Evolutionary conservation across 2,888 invertebrate genomes (phyloP), one percentile per base, ranked within the genome.

Genomic region (Lamellibrachia columna): DNA sequence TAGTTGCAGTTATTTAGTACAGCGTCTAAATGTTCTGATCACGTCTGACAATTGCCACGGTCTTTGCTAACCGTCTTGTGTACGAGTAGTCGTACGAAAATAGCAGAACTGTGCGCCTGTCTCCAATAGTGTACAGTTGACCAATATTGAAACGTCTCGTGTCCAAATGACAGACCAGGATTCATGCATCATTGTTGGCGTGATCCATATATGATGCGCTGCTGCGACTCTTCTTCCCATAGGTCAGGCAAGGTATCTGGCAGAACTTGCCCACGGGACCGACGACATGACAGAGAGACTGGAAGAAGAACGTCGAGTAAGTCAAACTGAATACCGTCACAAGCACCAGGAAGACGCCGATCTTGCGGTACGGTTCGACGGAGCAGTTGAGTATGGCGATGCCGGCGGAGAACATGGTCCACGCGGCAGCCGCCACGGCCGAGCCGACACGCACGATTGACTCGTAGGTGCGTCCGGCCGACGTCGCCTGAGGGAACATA

Each of bases 291-390:
- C 98, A 97, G 93, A 98, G 96, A 4, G 94, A 95, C 90, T 95
- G 95, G 93, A 96, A 96, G 94, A 96, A 95, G 94, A 96, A 96
- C 52, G 95, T 95, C 40, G 96, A 94, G 93, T 95, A 96, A 2
- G 95, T 93, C 98, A 99, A 99, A 96, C 98, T 98, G 40, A 98
- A 97, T 22, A 97, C 97, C 98, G 98, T 98, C 8, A 99, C 98
- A 91, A 98, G 97, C 92, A 98, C 97, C 93, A 99, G 97, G 96
- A 99, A 99, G 92, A 98, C 97, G 52, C 98, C 99, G 94, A 99
- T 98, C 97, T 98, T 98, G 94, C 97, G 1, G 28, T 28, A 28
- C 28, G 28, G 28, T 28, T 28, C 28, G 28, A 28, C 28, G 28
- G 28, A 28, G 28, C 98, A 98, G 90, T 98, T 98, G 94, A 99